A percentile compares a stretch with the other conserved stretches of the same genome.
phyloP scores from a whole-genome alignment of 2,113 vertebrate species.

The Sisor rabdophorus region DNA sequence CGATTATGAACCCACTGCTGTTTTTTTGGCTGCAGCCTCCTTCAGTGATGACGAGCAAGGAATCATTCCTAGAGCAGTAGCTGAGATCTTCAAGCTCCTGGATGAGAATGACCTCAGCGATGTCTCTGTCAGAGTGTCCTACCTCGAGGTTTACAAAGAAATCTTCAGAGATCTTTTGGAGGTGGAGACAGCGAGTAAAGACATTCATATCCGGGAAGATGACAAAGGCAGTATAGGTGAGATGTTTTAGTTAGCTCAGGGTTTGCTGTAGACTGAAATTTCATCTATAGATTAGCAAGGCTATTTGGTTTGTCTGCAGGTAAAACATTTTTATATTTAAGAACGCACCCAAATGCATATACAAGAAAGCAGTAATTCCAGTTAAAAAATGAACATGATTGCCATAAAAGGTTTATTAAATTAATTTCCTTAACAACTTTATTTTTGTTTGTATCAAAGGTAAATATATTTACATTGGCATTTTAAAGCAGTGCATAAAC shows the following conservation, averaged over 20 bases:
- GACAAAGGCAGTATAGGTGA: slow-evolving; percentile 92
- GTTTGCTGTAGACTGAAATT: slow-evolving; percentile 5
- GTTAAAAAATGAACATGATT: background rate
- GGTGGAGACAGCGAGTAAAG: slow-evolving; percentile 89
- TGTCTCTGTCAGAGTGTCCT: slow-evolving; percentile 87
- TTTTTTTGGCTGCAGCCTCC: slow-evolving; percentile 72
- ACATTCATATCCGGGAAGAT: slow-evolving; percentile 92
- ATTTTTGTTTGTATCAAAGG: background rate
- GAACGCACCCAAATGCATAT: background rate
- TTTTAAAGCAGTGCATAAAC: background rate
- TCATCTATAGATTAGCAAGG: background rate
- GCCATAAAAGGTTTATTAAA: background rate
- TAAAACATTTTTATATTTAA: slow-evolving; percentile 1
- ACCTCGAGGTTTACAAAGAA: slow-evolving; percentile 96
- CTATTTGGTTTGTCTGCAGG: background rate
- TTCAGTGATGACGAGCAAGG: slow-evolving; percentile 91
- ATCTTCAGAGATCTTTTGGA: slow-evolving; percentile 93
- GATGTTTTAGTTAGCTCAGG: slow-evolving; percentile 20
- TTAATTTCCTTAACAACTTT: background rate
- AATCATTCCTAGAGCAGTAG: slow-evolving; percentile 89
- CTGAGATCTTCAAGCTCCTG: slow-evolving; percentile 90
- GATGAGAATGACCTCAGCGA: slow-evolving; percentile 91
- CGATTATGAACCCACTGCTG: slow-evolving; percentile 47
- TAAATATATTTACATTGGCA: background rate
- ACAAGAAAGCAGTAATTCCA: background rate